A percentile compares a stretch with the other conserved stretches of the same genome.
These are phyloP conservation scores for Seriola dumerili DNA, from an alignment of 2,113 vertebrate species.

Conservation along the genomic window DNA sequence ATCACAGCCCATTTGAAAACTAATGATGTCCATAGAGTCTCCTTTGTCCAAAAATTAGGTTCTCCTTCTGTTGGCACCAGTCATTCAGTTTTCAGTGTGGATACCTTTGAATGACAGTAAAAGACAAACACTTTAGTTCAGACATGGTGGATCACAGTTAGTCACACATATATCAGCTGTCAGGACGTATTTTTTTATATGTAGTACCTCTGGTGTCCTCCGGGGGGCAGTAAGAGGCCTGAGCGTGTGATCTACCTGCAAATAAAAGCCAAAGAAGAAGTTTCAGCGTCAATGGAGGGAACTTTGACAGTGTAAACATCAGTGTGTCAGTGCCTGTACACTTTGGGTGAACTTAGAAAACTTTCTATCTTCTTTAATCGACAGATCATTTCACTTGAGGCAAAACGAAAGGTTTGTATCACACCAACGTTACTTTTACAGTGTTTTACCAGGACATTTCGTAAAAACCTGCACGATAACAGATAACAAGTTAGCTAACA, in stretches of 20 bases:
- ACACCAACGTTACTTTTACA: accelerated
- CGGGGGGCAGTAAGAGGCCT: not conserved
- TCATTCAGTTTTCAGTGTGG: too few relatives aligned
- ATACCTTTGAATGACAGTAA: too few relatives aligned
- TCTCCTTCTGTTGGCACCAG: too few relatives aligned
- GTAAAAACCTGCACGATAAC: not conserved
- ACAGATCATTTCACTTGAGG: not conserved
- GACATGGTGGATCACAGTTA: too few relatives aligned
- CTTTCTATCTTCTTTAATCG: not conserved
- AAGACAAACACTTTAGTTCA: too few relatives aligned
- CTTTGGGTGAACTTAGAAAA: not conserved
- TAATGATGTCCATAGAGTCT: too few relatives aligned
- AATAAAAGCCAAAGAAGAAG: conserved; percentile 39
- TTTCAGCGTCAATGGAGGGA: conserved; percentile 41
- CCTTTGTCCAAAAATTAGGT: too few relatives aligned
- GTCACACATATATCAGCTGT: too few relatives aligned
- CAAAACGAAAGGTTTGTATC: not conserved
- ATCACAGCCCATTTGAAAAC: too few relatives aligned
- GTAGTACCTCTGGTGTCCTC: not conserved
- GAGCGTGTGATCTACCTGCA: accelerated
- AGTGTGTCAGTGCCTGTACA: too few relatives aligned
- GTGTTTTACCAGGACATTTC: not conserved
- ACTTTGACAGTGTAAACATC: conserved; percentile 33
- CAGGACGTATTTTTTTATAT: not conserved
- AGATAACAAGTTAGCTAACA: not conserved